Percentiles rank a stretch among this genome's conserved stretches.
Evolutionary conservation across 2,888 invertebrate genomes (phyloP).

Genomic region (Pterobdella sp.): DNA sequence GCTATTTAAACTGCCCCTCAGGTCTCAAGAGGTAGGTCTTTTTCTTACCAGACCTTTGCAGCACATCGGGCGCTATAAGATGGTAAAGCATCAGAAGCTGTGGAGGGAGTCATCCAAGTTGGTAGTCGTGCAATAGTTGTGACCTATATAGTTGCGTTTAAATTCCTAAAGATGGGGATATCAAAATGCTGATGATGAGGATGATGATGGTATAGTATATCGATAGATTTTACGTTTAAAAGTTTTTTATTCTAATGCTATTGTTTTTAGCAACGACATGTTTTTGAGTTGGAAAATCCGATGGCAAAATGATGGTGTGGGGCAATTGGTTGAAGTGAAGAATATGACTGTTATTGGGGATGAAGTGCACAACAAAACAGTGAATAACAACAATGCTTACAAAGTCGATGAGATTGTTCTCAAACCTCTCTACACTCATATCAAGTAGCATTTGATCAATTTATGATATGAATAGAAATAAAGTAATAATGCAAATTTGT

Average conservation of each 20-base stretch:
- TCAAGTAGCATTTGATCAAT: too few relatives aligned
- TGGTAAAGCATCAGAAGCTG: constrained; percentile 48
- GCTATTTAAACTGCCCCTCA: constrained; percentile 31
- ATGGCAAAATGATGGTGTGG: constrained; percentile 52
- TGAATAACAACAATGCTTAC: constrained; percentile 40
- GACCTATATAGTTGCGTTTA: constrained; percentile 11
- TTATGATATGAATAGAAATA: too few relatives aligned
- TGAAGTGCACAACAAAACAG: too few relatives aligned
- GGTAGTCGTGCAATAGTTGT: constrained; percentile 19
- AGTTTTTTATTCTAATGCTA: too few relatives aligned
- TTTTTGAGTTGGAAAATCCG: constrained; percentile 44
- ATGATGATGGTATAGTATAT: not conserved
- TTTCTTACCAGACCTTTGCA: constrained; percentile 54
- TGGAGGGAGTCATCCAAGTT: constrained; percentile 43
- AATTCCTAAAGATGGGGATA: not conserved
- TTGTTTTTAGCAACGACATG: constrained; percentile 40
- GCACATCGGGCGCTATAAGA: constrained; percentile 49
- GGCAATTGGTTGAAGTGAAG: constrained; percentile 46
- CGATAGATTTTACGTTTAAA: not conserved
- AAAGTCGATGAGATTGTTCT: constrained; percentile 44
- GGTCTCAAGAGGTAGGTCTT: constrained; percentile 48
- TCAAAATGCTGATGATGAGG: not conserved
- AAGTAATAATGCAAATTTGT: too few relatives aligned
- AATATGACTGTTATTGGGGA: too few relatives aligned
- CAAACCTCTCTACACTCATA: constrained; percentile 51